A percentile compares a stretch with the other conserved stretches of the same genome.
Conservation (phyloP, 2,797 vertebrate genomes). For the Aselliscus stoliczkanus region DNA sequence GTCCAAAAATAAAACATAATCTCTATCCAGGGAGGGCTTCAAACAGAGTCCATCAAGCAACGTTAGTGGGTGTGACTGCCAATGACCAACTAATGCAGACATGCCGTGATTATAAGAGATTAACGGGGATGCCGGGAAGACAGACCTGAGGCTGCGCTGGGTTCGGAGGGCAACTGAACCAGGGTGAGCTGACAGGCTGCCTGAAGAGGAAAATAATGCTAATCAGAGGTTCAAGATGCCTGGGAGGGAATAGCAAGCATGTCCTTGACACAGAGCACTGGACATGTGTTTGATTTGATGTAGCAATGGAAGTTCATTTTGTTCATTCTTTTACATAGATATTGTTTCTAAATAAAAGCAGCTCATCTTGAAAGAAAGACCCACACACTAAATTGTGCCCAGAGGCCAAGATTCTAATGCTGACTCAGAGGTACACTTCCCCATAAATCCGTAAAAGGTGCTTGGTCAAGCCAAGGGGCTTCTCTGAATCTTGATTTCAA, state of each 20-base stretch:
- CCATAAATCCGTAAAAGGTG: too few species aligned
- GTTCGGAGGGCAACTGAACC: neutral
- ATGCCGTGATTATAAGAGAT: accelerated
- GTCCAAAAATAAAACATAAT: neutral
- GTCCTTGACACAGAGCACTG: accelerated
- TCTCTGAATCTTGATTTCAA: neutral
- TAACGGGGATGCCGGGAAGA: too few species aligned
- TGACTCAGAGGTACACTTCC: neutral
- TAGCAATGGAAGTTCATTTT: neutral
- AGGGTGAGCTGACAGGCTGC: neutral
- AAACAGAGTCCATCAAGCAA: neutral
- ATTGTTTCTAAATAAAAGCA: neutral
- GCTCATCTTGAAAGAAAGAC: neutral
- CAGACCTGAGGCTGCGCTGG: accelerated
- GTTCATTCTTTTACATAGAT: neutral
- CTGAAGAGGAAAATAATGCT: accelerated
- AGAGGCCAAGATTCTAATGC: neutral
- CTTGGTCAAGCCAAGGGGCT: accelerated
- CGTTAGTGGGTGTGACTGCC: accelerated
- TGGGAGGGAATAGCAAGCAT: accelerated
- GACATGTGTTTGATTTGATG: accelerated
- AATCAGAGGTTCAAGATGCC: neutral
- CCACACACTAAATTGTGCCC: neutral
- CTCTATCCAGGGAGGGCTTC: neutral
- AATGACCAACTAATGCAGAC: accelerated